These are phyloP conservation scores for Pseudorhombus dupliciocellatus DNA, from an alignment of 2,113 vertebrate species.

Conservation along the genomic window DNA sequence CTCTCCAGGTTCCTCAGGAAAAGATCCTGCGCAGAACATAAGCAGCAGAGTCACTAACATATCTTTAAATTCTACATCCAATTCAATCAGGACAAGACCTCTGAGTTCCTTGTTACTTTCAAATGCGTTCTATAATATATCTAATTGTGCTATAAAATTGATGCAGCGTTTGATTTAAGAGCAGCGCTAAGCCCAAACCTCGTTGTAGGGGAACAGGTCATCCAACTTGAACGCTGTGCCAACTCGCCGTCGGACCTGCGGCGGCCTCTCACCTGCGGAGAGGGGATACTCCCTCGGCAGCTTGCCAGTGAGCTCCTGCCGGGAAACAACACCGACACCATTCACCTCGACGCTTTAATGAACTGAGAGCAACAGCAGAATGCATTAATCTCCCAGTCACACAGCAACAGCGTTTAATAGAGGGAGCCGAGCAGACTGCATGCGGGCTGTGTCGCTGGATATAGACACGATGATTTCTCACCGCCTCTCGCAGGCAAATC, in stretches of 20 bases:
- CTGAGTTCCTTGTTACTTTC: too few species aligned
- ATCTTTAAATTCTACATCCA: too few species aligned
- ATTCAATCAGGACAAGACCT: too few species aligned
- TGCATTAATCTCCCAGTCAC: conserved; percentile 6
- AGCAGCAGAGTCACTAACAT: neutral
- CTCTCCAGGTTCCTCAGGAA: conserved; percentile 92
- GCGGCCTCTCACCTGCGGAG: conserved; percentile 87
- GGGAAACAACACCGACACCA: conserved; percentile 34
- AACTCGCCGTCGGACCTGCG: conserved; percentile 89
- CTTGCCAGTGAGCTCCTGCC: conserved; percentile 92
- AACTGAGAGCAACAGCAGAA: conserved; percentile 12
- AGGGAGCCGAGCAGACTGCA: conserved; percentile 2
- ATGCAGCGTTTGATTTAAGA: neutral
- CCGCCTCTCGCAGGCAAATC: conserved; percentile 94
- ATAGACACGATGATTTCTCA: conserved; percentile 75
- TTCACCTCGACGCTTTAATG: conserved; percentile 6
- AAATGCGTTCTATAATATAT: too few species aligned
- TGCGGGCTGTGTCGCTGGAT: neutral
- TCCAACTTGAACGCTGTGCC: conserved; percentile 93
- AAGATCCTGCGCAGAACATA: conserved; percentile 83
- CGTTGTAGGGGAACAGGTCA: conserved; percentile 89
- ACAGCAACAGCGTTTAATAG: conserved; percentile 19
- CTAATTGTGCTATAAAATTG: too few species aligned
- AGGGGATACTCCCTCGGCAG: conserved; percentile 95
- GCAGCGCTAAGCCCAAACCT: conserved; percentile 78